These are phyloP conservation scores for Hypsibius dujardini DNA, from an alignment of 1,140 invertebrate species.

Conservation along the genomic window DNA sequence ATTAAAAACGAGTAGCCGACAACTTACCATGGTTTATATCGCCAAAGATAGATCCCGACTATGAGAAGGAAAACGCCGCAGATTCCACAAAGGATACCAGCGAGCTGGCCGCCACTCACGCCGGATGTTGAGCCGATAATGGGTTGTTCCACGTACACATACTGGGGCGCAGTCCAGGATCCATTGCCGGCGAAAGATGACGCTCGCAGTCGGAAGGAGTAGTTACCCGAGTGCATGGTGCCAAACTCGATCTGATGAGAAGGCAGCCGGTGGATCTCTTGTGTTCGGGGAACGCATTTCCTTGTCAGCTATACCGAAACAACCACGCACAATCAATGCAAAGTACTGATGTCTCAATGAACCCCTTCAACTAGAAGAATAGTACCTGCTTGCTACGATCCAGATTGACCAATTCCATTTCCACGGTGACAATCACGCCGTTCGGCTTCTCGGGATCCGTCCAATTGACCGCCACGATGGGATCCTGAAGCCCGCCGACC, in stretches of 20 bases:
- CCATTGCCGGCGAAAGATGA: conserved; percentile 58
- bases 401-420: neutral
- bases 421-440: neutral
- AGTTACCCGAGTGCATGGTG: conserved; percentile 58
- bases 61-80: conserved; percentile 27
- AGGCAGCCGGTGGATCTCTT: conserved; percentile 24
- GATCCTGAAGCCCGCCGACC: neutral
- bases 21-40: no score
- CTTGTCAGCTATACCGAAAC: no score
- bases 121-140: conserved; percentile 18
- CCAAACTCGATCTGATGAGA: conserved; percentile 24
- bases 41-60: conserved; percentile 17
- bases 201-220: conserved; percentile 55
- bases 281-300: conserved; percentile 21
- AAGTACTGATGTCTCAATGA: no score
- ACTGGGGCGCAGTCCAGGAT: conserved; percentile 43
- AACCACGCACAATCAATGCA: no score
- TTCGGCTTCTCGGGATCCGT: neutral
- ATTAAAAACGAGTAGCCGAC: no score
- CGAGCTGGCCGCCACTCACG: conserved; percentile 16
- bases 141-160: conserved; percentile 45
- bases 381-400: no score
- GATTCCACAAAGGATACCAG: conserved; percentile 26
- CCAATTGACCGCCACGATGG: neutral
- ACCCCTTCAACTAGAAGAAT: no score